Base-by-base conservation (phyloP, 2,888 invertebrate genomes). In the Glyphotaelius pellucidus region DNA sequence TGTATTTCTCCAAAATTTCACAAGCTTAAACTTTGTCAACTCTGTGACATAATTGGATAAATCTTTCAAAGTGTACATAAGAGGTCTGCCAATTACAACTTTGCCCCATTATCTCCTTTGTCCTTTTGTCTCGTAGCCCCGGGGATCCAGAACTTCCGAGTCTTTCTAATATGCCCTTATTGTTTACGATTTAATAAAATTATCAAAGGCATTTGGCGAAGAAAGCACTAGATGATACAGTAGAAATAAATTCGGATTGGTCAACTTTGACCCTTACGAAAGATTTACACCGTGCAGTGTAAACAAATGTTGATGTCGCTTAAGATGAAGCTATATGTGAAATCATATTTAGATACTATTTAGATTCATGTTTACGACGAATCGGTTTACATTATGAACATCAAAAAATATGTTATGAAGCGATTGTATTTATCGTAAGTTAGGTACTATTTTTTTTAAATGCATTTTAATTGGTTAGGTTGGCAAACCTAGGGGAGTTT, bases 131-230 rank as follows among this genome's bases (percentile, higher is more conserved):
- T 67, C 87, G 15, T 4, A 31, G 31, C 52, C 31, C 30, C 31
- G 67, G 67, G 30, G 19, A 5, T 31, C 52, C 52, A 31, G 19
- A 87, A 87, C 31, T 86, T 42, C 31, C 87, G 67, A 86, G n/a
- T 86, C 85, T 42, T 52, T 19, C 88, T 67, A 52, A 88, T 32
- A 67, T 52, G 31, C 67, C 88, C 35, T 88, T 88, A 88, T 88
- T 88, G 88, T 67, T 88, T 52, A 88, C 67, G 30, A 67, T 88
- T 88, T 88, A 88, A 67, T 88, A 88, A 88, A 88, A 88, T 88
- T 88, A 52, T 67, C 67, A 88, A 88, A 84, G 15, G 32, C 67
- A 67, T 7, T 67, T n/a, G 67, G 67, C n/a, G 67, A 4, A 67
- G 67, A 9, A 25, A 67, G 67, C 67, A 9, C 67, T 67, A 67